Conservation (phyloP, 2,797 vertebrate genomes). For the Balearica regulorum region DNA sequence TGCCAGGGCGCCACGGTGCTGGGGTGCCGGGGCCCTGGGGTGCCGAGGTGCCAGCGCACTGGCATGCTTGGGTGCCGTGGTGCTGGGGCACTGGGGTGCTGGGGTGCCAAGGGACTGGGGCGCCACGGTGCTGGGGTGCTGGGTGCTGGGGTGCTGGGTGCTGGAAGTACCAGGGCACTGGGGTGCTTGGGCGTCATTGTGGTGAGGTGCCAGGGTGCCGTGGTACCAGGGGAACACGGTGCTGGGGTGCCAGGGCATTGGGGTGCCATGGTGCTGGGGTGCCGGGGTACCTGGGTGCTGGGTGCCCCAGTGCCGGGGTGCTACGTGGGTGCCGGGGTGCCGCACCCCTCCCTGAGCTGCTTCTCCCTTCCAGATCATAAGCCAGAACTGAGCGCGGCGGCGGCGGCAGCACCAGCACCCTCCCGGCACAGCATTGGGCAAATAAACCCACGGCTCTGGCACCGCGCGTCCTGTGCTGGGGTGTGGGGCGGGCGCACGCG, state of each 20-base stretch:
- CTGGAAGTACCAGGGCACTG: too few relatives aligned
- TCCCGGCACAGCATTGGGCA: accelerated
- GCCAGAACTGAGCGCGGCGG: background rate
- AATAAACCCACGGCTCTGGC: conserved; percentile 17
- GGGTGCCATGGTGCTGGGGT: too few relatives aligned
- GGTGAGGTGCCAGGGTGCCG: too few relatives aligned
- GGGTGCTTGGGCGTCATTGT: too few relatives aligned
- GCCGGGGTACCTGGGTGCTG: too few relatives aligned
- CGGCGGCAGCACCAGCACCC: accelerated
- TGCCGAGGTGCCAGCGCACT: too few relatives aligned
- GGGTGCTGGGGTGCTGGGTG: background rate
- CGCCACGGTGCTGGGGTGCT: too few relatives aligned
- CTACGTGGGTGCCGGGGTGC: background rate
- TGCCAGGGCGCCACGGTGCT: too few relatives aligned
- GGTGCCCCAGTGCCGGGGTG: background rate
- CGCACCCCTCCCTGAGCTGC: background rate
- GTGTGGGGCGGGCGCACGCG: background rate
- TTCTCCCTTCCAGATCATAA: background rate
- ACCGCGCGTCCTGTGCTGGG: background rate
- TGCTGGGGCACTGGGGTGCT: too few relatives aligned
- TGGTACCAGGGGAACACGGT: too few relatives aligned
- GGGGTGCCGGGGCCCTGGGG: background rate
- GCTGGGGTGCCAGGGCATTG: too few relatives aligned
- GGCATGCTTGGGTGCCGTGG: background rate
- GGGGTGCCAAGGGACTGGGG: too few relatives aligned